phyloP scores from a whole-genome alignment of 2,113 vertebrate species.

The Chiloscyllium plagiosum region DNA sequence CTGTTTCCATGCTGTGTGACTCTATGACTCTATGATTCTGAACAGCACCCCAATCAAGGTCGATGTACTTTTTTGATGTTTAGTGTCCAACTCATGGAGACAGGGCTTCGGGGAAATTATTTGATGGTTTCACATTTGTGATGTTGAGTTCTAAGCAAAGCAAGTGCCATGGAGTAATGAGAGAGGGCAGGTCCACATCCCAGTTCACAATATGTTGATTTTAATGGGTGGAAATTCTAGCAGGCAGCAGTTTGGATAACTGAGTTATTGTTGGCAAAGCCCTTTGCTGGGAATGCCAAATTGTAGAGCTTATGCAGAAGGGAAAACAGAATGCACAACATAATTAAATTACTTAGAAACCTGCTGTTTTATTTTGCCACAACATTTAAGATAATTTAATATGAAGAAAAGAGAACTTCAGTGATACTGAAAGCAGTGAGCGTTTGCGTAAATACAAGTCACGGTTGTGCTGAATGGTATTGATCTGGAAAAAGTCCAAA shows the following conservation, averaged over 20 bases:
- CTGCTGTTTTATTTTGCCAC: slow-evolving; percentile 16
- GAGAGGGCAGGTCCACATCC: neutral
- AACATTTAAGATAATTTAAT: neutral
- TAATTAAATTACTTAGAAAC: neutral
- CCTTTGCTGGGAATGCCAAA: neutral
- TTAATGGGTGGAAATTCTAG: neutral
- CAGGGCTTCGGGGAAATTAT: neutral
- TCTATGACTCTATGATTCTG: no score
- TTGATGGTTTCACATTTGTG: neutral
- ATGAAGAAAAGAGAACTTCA: neutral
- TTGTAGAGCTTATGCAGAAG: neutral
- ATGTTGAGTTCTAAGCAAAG: neutral
- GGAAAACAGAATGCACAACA: neutral
- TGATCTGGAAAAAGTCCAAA: neutral
- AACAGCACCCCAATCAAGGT: neutral
- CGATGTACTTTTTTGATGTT: neutral
- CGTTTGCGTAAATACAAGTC: neutral
- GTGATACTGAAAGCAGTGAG: no score
- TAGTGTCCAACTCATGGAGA: neutral
- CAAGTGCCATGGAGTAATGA: neutral
- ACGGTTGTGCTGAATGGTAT: neutral
- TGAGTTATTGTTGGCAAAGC: neutral
- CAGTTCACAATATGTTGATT: neutral
- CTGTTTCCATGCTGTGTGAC: no score
- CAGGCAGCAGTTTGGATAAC: neutral